phyloP scores from a whole-genome alignment of 2,888 invertebrate genomes.

The Augiades crinisus region DNA sequence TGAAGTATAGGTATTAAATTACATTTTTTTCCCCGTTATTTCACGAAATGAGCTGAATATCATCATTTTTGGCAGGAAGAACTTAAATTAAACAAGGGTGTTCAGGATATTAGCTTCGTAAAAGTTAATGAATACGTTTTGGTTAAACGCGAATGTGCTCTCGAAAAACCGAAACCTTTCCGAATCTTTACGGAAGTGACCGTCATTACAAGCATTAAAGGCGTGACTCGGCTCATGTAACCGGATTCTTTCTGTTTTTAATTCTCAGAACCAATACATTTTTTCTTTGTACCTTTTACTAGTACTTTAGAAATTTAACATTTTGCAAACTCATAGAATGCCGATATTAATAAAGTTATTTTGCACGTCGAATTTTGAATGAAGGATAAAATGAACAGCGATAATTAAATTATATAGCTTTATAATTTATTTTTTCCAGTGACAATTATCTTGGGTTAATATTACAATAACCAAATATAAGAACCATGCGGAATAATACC shows the following conservation, averaged over 20 bases:
- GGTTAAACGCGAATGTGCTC: conserved; percentile 6
- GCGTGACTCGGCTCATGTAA: conserved; percentile 8
- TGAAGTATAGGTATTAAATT: no score
- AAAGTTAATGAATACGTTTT: conserved; percentile 10
- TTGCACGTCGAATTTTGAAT: no score
- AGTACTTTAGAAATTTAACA: no score
- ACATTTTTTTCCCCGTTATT: no score
- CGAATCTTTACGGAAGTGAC: conserved; percentile 3
- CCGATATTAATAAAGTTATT: no score
- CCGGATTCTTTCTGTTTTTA: not conserved
- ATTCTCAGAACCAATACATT: not conserved
- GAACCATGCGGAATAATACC: conserved; percentile 29
- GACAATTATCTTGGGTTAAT: not conserved
- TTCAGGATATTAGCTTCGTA: conserved; percentile 3
- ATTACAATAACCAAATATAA: no score
- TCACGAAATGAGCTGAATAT: no score
- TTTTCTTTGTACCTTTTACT: conserved; percentile 5
- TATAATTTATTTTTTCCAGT: not conserved
- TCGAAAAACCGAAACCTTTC: not conserved
- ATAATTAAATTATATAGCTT: not conserved
- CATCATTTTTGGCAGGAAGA: no score
- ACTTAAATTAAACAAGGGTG: not conserved
- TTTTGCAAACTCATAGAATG: no score
- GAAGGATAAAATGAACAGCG: no score
- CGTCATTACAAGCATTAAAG: conserved; percentile 8